Conservation (phyloP, 2,113 vertebrate species). For the Urocitellus parryii region DNA sequence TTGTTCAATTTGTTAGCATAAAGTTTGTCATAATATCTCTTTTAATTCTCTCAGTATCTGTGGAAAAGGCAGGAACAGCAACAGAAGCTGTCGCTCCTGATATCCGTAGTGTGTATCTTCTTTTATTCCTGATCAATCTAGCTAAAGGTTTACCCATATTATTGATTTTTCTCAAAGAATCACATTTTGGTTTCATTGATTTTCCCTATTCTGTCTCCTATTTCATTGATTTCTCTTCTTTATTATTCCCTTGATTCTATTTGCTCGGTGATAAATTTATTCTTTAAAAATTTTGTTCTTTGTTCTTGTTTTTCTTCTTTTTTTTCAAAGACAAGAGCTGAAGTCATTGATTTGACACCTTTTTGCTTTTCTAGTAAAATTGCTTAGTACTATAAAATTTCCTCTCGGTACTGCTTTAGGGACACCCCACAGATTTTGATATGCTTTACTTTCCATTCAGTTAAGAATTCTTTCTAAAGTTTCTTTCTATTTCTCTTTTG, state of each 20-base stretch:
- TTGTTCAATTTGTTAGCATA: no score
- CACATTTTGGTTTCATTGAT: not conserved
- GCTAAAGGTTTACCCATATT: not conserved
- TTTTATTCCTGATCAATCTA: no score
- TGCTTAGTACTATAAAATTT: no score
- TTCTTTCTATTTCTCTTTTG: no score
- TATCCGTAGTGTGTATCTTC: no score
- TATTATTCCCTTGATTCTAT: not conserved
- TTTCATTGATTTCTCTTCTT: not conserved
- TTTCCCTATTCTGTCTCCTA: not conserved
- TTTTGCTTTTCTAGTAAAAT: no score
- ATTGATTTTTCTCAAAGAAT: slow-evolving; percentile 6
- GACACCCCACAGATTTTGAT: not conserved
- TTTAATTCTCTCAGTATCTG: not conserved
- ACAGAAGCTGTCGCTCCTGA: not conserved
- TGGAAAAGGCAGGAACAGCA: not conserved
- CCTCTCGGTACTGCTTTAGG: not conserved
- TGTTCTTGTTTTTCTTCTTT: no score
- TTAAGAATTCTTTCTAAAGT: not conserved
- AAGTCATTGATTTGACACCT: no score
- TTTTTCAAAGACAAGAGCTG: not conserved
- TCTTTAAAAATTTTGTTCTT: not conserved
- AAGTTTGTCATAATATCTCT: no score
- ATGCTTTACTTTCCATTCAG: not conserved
- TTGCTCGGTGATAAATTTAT: not conserved